phyloP scores from a whole-genome alignment of 1,140 invertebrate species.

The Nasonia longicornis region DNA sequence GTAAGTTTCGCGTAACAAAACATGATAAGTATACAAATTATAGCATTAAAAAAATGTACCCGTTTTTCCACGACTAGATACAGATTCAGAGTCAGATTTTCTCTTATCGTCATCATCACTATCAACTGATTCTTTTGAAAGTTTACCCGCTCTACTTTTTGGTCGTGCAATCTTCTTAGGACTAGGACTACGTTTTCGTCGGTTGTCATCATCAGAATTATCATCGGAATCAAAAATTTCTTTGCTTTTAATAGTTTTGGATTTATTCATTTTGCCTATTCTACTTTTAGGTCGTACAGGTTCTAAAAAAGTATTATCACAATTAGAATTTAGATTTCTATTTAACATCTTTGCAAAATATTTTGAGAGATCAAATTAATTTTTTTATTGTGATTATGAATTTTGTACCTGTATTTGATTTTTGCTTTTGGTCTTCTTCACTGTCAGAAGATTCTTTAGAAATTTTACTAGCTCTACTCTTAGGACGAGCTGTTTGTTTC shows the following conservation, averaged over 20 bases:
- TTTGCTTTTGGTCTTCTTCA: constrained; percentile 26
- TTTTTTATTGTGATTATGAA: neutral
- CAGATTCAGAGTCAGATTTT: constrained; percentile 16
- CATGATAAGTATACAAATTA: neutral
- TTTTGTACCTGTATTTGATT: constrained; percentile 13
- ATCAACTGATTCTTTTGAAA: neutral
- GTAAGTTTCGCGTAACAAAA: neutral
- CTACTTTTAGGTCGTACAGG: neutral
- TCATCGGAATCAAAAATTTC: neutral
- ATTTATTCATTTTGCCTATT: neutral
- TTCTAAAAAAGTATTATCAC: neutral
- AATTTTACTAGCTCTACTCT: constrained; percentile 1
- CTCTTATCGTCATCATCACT: neutral
- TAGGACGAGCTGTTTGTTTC: neutral
- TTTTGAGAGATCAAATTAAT: neutral
- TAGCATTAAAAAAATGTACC: constrained; percentile 24
- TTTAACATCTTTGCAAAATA: neutral
- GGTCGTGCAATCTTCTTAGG: neutral
- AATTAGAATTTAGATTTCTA: neutral
- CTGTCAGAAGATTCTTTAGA: constrained; percentile 28
- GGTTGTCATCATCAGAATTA: neutral
- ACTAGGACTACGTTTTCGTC: neutral
- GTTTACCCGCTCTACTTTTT: constrained; percentile 1
- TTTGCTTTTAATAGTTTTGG: neutral
- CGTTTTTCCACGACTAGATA: constrained; percentile 7